Base-by-base conservation (phyloP, 2,888 invertebrate genomes). In the Pyrrhia umbra region DNA sequence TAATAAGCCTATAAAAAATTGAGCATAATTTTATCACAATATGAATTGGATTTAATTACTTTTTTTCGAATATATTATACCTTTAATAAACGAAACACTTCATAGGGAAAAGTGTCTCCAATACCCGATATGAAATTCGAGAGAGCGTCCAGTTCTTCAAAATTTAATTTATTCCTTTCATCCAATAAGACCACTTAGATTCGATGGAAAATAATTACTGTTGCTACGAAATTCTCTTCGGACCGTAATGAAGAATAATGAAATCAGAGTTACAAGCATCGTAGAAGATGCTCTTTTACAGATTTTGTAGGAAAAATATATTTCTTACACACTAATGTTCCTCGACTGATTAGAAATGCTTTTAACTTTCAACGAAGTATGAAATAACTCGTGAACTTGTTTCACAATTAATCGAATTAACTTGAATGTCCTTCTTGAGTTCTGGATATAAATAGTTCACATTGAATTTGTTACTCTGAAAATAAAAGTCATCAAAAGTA, bases 131-230 rank as follows among this genome's bases (percentile, higher is more conserved):
- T 84, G 82, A 83, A 87, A 88, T 84, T 83, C 82, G 81, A 75
- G 75, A 80, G 75, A 65, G 62, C 74, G 77, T 75, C 75, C 72
- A 61, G 72, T 77, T 75, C 80, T 82, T 75, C 77, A 76, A 79
- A 85, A 87, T 89, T 82, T 84, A 84, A 87, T 88, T 88, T 85
- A 82, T 83, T 79, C 81, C 69, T 83, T 85, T 77, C 80, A 75
- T 80, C 72, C 79, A 84, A 79, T 80, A 70, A 79, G 81, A 79
- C 82, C 64, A 79, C 79, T 80, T 80, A 78, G 62, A 83, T 81
- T 81, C 66, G 49, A 75, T 67, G 56, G 69, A 82, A 81, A 75
- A 71, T 77, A 74, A 76, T 82, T 75, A 81, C 78, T 71, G 65
- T 70, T 66, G 47, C 68, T 61, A 50, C 21, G 50, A 72, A 75